A percentile compares a stretch with the other conserved stretches of the same genome.
These are phyloP conservation scores for Lampropteryx suffumata DNA, from an alignment of 2,888 invertebrate species.

Conservation along the genomic window DNA sequence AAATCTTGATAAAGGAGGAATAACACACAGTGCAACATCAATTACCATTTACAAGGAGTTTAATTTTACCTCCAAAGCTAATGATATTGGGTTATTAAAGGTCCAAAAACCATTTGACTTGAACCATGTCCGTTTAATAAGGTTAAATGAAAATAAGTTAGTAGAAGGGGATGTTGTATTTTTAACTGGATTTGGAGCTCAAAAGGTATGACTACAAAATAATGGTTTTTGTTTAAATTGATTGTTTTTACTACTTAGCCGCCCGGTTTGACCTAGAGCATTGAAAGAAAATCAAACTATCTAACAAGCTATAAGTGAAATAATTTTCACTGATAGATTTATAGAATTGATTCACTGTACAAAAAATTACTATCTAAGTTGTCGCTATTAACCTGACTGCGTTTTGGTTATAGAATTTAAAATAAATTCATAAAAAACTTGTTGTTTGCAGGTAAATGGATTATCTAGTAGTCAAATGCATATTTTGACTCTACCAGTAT, in stretches of 20 bases:
- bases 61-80: constrained; percentile 44
- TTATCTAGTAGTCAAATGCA: constrained; percentile 56
- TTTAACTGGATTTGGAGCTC: constrained; percentile 68
- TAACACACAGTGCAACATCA: constrained; percentile 44
- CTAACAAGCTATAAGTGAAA: too few species aligned
- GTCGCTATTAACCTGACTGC: too few species aligned
- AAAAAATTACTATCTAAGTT: too few species aligned
- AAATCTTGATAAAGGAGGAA: constrained; percentile 57
- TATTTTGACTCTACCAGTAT: constrained; percentile 57
- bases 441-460: constrained; percentile 55
- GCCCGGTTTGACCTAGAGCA: too few species aligned
- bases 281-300: too few species aligned
- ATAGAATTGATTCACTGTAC: too few species aligned
- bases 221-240: too few species aligned
- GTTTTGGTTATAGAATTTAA: too few species aligned
- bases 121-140: constrained; percentile 43
- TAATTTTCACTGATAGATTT: too few species aligned
- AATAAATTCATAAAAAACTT: too few species aligned
- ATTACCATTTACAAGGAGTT: constrained; percentile 55
- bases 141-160: constrained; percentile 43
- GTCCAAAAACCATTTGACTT: constrained; percentile 52
- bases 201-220: constrained; percentile 48
- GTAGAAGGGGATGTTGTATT: constrained; percentile 56
- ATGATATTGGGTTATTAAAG: constrained; percentile 68
- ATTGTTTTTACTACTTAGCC: too few species aligned